A percentile compares a stretch with the other conserved stretches of the same genome.
Conservation (phyloP, 2,797 vertebrate species). For the Linurgus olivaceus region DNA sequence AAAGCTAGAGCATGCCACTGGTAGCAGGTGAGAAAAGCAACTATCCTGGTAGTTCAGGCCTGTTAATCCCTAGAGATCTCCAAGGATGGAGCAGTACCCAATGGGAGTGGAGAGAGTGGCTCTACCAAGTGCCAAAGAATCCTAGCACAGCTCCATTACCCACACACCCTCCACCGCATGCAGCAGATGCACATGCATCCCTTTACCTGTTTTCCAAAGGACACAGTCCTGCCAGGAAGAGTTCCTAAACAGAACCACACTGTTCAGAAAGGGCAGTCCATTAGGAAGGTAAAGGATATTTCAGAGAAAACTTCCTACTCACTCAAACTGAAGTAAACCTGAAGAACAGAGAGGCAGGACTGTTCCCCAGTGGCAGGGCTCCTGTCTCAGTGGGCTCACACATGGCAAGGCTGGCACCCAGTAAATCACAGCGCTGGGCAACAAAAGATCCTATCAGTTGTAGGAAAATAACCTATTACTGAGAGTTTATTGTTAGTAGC, state of each 20-base stretch:
- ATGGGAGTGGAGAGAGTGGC: not conserved
- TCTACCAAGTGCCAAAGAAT: not conserved
- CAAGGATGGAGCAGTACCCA: not conserved
- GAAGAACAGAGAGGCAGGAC: not conserved
- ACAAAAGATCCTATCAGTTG: not conserved
- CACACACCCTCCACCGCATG: not conserved
- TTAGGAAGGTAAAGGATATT: not conserved
- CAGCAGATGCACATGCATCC: not conserved
- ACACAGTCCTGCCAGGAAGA: not conserved
- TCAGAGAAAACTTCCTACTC: not conserved
- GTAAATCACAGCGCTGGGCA: not conserved
- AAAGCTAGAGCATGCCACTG: not conserved
- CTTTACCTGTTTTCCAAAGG: not conserved
- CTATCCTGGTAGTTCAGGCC: not conserved
- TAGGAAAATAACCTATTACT: not conserved
- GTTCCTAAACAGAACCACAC: not conserved
- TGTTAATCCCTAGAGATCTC: not conserved
- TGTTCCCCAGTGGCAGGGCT: not conserved
- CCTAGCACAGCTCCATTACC: not conserved
- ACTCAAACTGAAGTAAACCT: not conserved
- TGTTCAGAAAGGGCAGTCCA: not conserved
- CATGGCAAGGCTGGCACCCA: not conserved
- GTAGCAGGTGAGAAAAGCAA: not conserved
- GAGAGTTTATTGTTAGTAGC: not conserved
- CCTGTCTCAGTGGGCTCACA: not conserved